A percentile compares a stretch with the other conserved stretches of the same genome.
Conservation (phyloP, 2,797 vertebrate species). For the Silurus lanzhouensis region DNA sequence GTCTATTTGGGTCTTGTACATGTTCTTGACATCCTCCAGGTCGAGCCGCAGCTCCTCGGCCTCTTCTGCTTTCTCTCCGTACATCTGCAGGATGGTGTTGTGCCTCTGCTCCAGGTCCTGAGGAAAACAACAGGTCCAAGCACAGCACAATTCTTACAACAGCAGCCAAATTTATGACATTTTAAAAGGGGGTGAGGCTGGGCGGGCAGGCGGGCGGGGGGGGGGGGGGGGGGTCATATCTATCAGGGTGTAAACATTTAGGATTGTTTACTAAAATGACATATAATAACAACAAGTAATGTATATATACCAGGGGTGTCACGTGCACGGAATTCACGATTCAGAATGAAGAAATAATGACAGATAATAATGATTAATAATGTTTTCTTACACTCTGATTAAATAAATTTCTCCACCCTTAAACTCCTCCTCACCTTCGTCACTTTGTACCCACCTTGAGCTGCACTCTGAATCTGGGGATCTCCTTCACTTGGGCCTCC, state of each 20-base stretch:
- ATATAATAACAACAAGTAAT: too few relatives aligned
- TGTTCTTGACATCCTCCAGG: conserved; percentile 97
- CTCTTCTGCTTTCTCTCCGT: conserved; percentile 97
- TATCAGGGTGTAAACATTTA: too few relatives aligned
- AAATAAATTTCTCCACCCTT: neutral
- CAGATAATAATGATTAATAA: too few relatives aligned
- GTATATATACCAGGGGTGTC: too few relatives aligned
- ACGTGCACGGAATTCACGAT: too few relatives aligned
- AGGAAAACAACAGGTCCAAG: neutral
- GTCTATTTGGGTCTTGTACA: conserved; percentile 98
- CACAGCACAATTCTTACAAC: neutral
- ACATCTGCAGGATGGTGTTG: conserved; percentile 99
- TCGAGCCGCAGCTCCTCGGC: conserved; percentile 93
- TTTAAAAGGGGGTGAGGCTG: too few relatives aligned
- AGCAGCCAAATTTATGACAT: neutral
- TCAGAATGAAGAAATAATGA: too few relatives aligned
- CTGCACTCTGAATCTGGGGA: conserved; percentile 84
- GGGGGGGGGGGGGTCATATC: too few relatives aligned
- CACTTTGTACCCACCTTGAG: conserved; percentile 79
- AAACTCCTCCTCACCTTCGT: neutral
- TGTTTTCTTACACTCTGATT: too few relatives aligned
- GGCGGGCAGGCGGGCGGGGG: fast-evolving
- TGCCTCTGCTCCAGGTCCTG: conserved; percentile 97
- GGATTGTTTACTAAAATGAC: too few relatives aligned
- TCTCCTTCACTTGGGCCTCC: conserved; percentile 88